Conservation (phyloP, 2,797 vertebrate genomes). For the Erithacus rubecula region DNA sequence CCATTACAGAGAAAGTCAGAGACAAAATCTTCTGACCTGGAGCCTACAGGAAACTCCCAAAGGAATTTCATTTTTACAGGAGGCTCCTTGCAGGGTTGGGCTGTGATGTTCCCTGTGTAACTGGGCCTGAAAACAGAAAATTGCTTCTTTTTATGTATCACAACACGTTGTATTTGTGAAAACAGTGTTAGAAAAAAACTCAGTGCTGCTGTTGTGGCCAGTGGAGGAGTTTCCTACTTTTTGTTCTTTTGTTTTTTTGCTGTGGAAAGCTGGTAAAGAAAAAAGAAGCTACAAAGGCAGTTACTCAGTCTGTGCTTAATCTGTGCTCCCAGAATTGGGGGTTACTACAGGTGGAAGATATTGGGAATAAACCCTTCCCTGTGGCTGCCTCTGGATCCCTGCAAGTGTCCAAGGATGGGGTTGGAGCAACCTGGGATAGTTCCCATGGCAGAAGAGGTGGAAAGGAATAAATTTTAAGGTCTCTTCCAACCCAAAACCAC, state of each 20-base stretch:
- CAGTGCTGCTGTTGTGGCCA: not conserved
- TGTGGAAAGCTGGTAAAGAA: not conserved
- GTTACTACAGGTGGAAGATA: not conserved
- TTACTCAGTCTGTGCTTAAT: not conserved
- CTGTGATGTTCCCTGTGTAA: not conserved
- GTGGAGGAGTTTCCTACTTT: not conserved
- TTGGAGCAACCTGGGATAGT: not conserved
- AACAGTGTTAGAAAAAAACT: not conserved
- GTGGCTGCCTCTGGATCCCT: not conserved
- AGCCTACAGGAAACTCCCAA: not conserved
- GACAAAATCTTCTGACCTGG: constrained; percentile 27
- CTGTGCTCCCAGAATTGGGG: not conserved
- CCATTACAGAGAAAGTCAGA: not conserved
- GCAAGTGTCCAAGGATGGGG: accelerated
- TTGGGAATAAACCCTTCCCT: not conserved
- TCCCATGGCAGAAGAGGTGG: not conserved
- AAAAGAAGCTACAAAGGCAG: not conserved
- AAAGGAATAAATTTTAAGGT: not conserved
- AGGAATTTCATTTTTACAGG: not conserved
- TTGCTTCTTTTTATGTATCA: not conserved
- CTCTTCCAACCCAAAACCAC: not conserved
- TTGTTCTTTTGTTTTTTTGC: not conserved
- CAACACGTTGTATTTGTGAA: not conserved
- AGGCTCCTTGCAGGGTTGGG: not conserved
- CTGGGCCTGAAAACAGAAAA: not conserved